Conservation (phyloP, 1,140 invertebrate genomes). For the Zaprionus gabonicus region DNA sequence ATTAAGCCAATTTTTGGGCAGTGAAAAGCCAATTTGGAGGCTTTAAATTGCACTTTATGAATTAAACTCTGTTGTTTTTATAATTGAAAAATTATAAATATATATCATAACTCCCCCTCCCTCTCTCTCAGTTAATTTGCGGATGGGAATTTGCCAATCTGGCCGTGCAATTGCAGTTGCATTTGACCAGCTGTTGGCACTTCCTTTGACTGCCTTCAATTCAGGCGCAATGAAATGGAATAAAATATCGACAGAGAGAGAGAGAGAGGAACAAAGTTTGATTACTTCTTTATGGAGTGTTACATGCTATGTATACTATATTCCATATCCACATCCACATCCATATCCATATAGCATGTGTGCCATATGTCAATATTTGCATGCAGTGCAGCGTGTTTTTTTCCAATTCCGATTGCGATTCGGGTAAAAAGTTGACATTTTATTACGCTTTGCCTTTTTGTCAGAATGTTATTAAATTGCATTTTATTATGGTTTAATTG, state of each 20-base stretch:
- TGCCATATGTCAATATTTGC: constrained; percentile 12
- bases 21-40: background rate
- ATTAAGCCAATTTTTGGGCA: no score
- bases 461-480: constrained; percentile 4
- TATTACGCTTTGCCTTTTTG: background rate
- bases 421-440: constrained; percentile 3
- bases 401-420: background rate
- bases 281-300: background rate
- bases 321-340: no score
- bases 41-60: background rate
- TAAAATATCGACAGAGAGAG: background rate
- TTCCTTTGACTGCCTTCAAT: constrained; percentile 11
- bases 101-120: background rate
- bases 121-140: background rate
- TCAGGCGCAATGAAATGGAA: background rate
- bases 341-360: background rate
- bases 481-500: background rate
- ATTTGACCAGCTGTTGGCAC: constrained; percentile 26
- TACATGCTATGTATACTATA: background rate
- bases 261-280: background rate
- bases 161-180: background rate
- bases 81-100: constrained; percentile 4
- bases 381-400: background rate
- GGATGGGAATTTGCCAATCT: background rate
- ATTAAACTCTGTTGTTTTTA: background rate